Evolutionary conservation across 2,797 vertebrate species (phyloP), one percentile per base, ranked within the genome.

Genomic region (Cossypha caffra): DNA sequence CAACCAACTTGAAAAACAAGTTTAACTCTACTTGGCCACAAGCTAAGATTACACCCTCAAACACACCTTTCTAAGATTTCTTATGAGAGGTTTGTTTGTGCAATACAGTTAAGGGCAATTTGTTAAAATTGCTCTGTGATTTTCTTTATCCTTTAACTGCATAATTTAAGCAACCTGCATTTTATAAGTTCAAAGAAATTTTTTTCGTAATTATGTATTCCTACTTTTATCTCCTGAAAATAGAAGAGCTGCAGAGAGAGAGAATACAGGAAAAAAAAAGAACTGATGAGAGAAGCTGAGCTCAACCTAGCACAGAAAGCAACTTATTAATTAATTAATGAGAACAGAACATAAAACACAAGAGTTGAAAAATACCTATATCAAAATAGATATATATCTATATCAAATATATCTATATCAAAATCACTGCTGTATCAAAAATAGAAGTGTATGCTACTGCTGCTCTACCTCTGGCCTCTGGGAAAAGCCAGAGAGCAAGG

Each of bases 1-100:
- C 92, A 97, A 97, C 96, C 71, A 96, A 98, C 98, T 95, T 97
- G 98, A 98, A 98, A 98, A 98, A 98, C 98, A 95, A 97, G 98
- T 98, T 95, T 88, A 97, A 95, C 97, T 95, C 94, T 93, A 91
- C 96, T 96, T 94, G 78, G 94, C 97, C 96, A 96, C 96, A 94
- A 97, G 97, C 94, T 97, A 97, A 96, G 96, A 97, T 97, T 97
- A 97, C 98, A 97, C 97, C 95, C 97, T 97, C 96, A 93, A 97
- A 98, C 97, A 97, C 97, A 97, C 98, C 97, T 98, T 97, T 96
- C 97, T 96, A 97, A 93, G 84, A 96, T 97, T 96, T 96, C 93
- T 67, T 93, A 96, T 90, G 96, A 97, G 96, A 95, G 54, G 45
- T 87, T 76, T 95, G 92, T 95, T 97, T 97, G 92, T 95, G 78